Evolutionary conservation across 1,140 invertebrate species (phyloP).

Genomic region (Pachypsylla venusta): DNA sequence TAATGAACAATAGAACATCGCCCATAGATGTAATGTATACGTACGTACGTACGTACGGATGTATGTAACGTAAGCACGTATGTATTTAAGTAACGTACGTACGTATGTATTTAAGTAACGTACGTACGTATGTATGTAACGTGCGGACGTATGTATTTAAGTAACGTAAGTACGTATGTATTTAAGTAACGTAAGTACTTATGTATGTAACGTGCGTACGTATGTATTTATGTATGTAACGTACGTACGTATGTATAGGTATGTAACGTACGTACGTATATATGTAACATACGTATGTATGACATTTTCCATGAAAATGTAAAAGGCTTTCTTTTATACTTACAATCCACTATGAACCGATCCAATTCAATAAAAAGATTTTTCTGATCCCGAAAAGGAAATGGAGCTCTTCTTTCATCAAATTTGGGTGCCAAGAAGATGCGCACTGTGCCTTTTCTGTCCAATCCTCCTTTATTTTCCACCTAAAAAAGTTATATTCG

Average conservation of each 20-base stretch:
- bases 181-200: background rate
- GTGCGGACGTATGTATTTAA: too few species aligned
- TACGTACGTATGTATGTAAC: too few species aligned
- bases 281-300: too few species aligned
- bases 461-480: conserved; percentile 15
- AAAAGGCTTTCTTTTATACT: too few species aligned
- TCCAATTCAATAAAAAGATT: conserved; percentile 40
- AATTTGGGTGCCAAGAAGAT: conserved; percentile 40
- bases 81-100: background rate
- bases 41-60: too few species aligned
- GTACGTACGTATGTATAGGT: too few species aligned
- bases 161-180: background rate
- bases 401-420: conserved; percentile 35
- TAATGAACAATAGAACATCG: too few species aligned
- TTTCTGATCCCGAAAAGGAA: conserved; percentile 35
- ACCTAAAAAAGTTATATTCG: conserved; percentile 13
- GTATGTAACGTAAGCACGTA: background rate
- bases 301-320: too few species aligned
- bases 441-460: conserved; percentile 36
- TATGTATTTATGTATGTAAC: too few species aligned
- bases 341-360: conserved; percentile 36
- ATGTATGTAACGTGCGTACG: background rate
- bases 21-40: too few species aligned
- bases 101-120: background rate
- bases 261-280: too few species aligned